Conservation (phyloP, 2,797 vertebrate species). For the Premnoplex brunnescens region DNA sequence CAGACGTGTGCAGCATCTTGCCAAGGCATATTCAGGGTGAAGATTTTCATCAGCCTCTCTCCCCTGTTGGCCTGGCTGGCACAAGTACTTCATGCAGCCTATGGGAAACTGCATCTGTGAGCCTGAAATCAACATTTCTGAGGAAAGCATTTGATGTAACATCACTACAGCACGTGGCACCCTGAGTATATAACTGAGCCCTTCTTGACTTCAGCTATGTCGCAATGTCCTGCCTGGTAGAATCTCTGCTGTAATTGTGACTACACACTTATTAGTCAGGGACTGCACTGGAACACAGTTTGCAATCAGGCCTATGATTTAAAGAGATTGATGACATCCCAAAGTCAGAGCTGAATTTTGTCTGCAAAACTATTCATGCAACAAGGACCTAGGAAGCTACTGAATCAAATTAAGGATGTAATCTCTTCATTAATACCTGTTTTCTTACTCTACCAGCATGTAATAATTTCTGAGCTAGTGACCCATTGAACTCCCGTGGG, state of each 20-base stretch:
- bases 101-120: background rate
- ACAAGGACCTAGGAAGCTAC: background rate
- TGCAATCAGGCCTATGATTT: background rate
- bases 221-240: background rate
- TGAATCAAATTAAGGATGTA: background rate
- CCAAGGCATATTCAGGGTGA: background rate
- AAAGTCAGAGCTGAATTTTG: background rate
- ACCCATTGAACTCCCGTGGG: background rate
- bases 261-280: background rate
- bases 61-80: background rate
- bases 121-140: background rate
- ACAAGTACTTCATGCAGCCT: background rate
- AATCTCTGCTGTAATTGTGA: background rate
- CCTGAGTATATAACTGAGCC: background rate
- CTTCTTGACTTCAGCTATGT: background rate
- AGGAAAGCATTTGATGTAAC: background rate
- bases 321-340: background rate
- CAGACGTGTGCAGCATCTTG: background rate
- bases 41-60: background rate
- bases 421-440: background rate
- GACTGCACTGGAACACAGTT: background rate
- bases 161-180: background rate
- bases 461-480: background rate
- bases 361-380: background rate
- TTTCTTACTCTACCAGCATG: background rate